Base-by-base conservation (phyloP, 2,888 invertebrate genomes). In the Digitonthophagus gazella region DNA sequence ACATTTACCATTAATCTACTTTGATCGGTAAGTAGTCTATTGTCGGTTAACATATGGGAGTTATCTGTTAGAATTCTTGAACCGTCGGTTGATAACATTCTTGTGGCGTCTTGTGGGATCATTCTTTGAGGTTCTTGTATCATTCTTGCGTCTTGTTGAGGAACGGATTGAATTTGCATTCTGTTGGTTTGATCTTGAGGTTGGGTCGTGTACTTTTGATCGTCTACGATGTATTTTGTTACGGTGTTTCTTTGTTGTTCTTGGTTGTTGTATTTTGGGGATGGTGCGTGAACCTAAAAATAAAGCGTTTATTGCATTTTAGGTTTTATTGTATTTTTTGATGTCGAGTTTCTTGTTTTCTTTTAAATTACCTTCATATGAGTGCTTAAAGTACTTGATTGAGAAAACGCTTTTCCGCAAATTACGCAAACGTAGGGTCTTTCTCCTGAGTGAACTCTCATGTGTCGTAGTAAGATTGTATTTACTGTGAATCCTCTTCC, bases 361-460 rank as follows among this genome's bases (percentile, higher is more conserved):
- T 28, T 8, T 57, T 58, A 15, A 16, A 8, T 70, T 75, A 83
- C 82, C 78, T 83, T 83, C 83, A 83, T 83, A 69, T 83, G 83
- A 3, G 83, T 83, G 70, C 83, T 83, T 6, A 83, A 74, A 2
- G 83, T 83, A 71, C 83, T 83, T 0, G 83, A 83, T 71, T 83
- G 83, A 2, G 83, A 83, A 71, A 83, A 83, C 0, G 83, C 83
- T 73, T 83, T 83, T 3, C 83, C 83, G 67, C 83, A 83, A 8
- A 81, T 83, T 4, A 83, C 83, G 72, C 83, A 83, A 55, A 83
- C 83, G 68, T 83, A 83, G 0, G 83, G 83, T 18, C 83, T 73
- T 72, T 83, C 83, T 6, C 83, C 83, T 2, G 83, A 83, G 77
- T 83, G 83, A 2, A 83, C 83, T 5, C 83, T 76, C 83, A 83